phyloP scores from a whole-genome alignment of 2,113 vertebrate genomes.

The Eubucco bourcierii region DNA sequence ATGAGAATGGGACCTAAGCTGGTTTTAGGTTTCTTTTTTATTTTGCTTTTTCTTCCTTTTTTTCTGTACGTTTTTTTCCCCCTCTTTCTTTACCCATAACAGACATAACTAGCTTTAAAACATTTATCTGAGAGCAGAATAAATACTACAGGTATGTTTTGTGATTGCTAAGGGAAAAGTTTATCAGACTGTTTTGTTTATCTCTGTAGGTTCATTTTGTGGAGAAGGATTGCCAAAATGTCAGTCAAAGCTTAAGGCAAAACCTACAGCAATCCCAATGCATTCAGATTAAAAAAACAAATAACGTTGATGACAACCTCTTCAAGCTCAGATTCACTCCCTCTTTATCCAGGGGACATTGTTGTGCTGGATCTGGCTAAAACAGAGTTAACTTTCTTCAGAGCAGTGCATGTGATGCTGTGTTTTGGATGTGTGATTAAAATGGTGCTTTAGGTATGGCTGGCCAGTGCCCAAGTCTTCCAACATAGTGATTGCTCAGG shows the following conservation, averaged over 20 bases:
- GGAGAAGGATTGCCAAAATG: background rate
- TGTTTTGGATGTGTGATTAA: background rate
- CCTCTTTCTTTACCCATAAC: background rate
- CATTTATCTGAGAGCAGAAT: background rate
- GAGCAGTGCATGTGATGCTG: background rate
- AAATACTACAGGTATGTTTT: background rate
- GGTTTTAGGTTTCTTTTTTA: background rate
- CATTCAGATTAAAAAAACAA: background rate
- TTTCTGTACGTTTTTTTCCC: rapidly evolving
- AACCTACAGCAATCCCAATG: background rate
- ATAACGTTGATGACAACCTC: background rate
- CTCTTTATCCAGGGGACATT: background rate
- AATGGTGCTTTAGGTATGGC: background rate
- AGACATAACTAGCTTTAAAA: background rate
- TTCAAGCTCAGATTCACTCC: background rate
- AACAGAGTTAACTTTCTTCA: background rate
- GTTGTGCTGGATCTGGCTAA: background rate
- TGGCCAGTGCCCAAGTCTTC: background rate
- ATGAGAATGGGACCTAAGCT: background rate
- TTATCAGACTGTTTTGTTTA: background rate
- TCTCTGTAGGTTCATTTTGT: background rate
- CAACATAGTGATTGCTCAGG: background rate
- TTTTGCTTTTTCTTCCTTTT: background rate
- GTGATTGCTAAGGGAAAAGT: background rate
- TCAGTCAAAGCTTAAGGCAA: constrained; percentile 22